Conservation (phyloP, 2,113 vertebrate genomes). For the Melanerpes aurifrons region DNA sequence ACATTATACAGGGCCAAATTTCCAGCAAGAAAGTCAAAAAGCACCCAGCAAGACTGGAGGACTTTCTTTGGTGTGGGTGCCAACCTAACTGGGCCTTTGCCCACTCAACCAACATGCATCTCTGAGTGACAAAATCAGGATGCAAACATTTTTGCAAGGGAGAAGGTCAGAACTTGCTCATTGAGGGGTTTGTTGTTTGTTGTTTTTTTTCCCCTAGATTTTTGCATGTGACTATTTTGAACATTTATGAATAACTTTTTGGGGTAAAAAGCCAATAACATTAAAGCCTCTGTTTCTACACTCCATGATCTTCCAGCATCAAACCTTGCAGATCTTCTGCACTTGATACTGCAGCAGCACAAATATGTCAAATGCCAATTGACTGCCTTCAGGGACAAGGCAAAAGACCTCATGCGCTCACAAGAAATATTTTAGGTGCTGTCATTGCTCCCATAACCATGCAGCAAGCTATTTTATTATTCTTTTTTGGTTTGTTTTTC, state of each 20-base stretch:
- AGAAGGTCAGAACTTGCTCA: not conserved
- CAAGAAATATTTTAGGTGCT: not conserved
- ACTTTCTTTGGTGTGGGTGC: not conserved
- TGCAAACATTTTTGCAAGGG: not conserved
- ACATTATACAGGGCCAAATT: not conserved
- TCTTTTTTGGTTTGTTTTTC: not conserved
- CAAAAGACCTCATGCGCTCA: not conserved
- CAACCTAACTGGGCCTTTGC: not conserved
- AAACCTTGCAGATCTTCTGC: not conserved
- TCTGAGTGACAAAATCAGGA: not conserved
- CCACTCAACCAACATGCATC: fast-evolving
- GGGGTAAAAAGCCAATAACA: not conserved
- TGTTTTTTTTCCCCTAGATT: not conserved
- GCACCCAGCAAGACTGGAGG: not conserved
- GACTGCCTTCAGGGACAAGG: not conserved
- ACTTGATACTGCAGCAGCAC: not conserved
- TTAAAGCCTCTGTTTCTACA: not conserved
- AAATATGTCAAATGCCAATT: not conserved
- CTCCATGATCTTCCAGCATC: not conserved
- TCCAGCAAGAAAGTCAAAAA: not conserved
- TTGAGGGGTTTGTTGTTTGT: not conserved
- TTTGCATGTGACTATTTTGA: not conserved
- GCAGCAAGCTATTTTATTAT: not conserved
- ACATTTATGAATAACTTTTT: not conserved
- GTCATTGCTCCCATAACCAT: not conserved